A percentile compares a stretch with the other conserved stretches of the same genome.
Conservation (phyloP, 2,888 invertebrate genomes). For the Eristalinus aeneus region DNA sequence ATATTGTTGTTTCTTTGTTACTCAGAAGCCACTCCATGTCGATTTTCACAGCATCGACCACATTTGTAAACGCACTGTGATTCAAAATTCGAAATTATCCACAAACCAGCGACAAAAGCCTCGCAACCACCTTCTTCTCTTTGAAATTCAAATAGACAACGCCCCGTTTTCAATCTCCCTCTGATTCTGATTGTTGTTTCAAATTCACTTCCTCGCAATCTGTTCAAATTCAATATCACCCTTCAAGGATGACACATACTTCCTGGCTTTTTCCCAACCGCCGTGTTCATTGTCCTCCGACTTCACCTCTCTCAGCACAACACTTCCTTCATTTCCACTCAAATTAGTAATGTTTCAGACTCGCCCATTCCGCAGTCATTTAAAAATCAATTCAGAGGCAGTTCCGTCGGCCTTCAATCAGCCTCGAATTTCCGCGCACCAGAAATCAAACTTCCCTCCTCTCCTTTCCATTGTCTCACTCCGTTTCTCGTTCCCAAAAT, state of each 20-base stretch:
- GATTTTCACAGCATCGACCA: too few species aligned
- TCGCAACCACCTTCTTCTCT: background rate
- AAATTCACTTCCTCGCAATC: background rate
- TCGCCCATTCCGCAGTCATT: conserved; percentile 23
- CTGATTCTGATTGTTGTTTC: background rate
- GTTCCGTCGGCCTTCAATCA: conserved; percentile 23
- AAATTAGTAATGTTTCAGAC: background rate
- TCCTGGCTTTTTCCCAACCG: background rate
- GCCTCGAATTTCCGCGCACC: background rate
- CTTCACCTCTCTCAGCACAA: background rate
- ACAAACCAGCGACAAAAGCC: background rate
- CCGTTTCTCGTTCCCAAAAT: background rate
- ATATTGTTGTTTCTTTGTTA: too few species aligned
- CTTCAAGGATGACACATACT: background rate
- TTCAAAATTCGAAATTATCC: background rate
- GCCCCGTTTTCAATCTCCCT: background rate
- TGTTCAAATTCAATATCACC: background rate
- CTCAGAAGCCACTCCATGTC: too few species aligned
- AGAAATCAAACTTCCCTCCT: background rate
- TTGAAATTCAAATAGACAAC: background rate
- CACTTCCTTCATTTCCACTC: background rate
- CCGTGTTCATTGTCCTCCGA: background rate
- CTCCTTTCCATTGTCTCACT: too few species aligned
- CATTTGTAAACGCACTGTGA: too few species aligned
- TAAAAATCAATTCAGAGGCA: conserved; percentile 25